Evolutionary conservation across 2,888 invertebrate genomes (phyloP), one percentile per base, ranked within the genome.

Genomic region (Heliconius sara): DNA sequence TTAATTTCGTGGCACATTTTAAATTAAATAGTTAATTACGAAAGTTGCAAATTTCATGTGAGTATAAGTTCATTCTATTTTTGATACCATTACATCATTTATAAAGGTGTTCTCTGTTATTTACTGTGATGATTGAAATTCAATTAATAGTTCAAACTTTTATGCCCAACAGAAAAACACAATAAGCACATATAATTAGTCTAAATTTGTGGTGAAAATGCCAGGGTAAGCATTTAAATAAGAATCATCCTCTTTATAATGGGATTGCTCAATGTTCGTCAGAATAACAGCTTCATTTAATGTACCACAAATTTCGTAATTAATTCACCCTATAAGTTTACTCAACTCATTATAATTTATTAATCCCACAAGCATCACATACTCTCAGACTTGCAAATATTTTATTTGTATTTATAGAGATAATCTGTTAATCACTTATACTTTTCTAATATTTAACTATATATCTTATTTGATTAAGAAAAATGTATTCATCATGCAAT

Each of bases 181-280:
- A 67, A 68, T 82, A 77, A 34, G 73, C 73, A 73, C 39, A 39
- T 60, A 75, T 82, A 80, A 67, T 83, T 80, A 78, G 67, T 82
- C 81, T 75, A 72, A 80, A 72, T 78, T 78, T 77, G 70, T 81
- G 79, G 78, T 81, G 82, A 71, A 93, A 91, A 95, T 95, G 95
- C 95, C 95, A 88, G 94, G 95, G 95, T 95, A 95, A 95, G 95
- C 87, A 88, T 88, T 91, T 88, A 84, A 84, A 88, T 90, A 92
- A 93, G 94, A 93, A 93, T 93, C 93, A 93, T 89, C 89, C 86
- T 39, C 39, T 85, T 66, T 82, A 86, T 82, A 85, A 87, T 87
- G 87, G 85, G 85, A 90, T 88, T 87, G 88, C 87, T 86, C 88
- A 89, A 87, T 85, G 85, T 83, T 82, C 81, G 63, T 75, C 19